Percentiles rank a stretch among this genome's conserved stretches.
phyloP scores from a whole-genome alignment of 1,140 invertebrate species.

The Aphelenchoides fujianensis region DNA sequence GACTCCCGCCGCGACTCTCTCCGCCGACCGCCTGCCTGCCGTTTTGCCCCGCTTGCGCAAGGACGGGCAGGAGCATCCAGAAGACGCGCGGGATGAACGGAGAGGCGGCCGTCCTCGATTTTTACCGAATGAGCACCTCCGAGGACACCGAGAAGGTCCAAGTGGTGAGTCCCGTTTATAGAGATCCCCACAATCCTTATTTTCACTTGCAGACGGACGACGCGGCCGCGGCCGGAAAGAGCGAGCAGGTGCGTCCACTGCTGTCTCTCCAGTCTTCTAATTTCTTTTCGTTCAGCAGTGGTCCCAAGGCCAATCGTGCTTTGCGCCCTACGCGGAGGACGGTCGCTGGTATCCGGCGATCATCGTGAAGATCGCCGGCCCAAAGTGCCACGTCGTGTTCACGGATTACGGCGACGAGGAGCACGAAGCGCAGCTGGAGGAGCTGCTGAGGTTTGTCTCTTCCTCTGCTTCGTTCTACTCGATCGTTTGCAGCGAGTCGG shows the following conservation, averaged over 20 bases:
- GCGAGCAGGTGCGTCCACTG: neutral
- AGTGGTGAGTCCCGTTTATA: no score
- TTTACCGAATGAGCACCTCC: slow-evolving; percentile 20
- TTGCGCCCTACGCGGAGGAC: slow-evolving; percentile 41
- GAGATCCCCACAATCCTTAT: no score
- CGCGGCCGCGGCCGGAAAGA: no score
- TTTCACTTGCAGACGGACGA: no score
- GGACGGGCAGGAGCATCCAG: no score
- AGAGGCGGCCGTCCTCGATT: slow-evolving; percentile 16
- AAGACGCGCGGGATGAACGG: no score
- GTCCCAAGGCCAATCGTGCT: slow-evolving; percentile 39
- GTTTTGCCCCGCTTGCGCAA: no score
- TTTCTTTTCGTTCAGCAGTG: slow-evolving; percentile 23
- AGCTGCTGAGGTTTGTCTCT: slow-evolving; percentile 38
- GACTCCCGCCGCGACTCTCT: no score
- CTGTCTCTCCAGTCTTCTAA: neutral
- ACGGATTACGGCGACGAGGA: slow-evolving; percentile 42
- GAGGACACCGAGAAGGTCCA: slow-evolving; percentile 15
- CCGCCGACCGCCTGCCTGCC: no score
- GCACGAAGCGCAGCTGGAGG: slow-evolving; percentile 33
- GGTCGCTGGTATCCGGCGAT: slow-evolving; percentile 42
- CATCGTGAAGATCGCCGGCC: slow-evolving; percentile 21
- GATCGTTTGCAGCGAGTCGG: slow-evolving; percentile 13
- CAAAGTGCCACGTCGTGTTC: slow-evolving; percentile 32
- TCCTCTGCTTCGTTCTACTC: neutral